phyloP scores from a whole-genome alignment of 1,140 invertebrate genomes.

The Wasmannia auropunctata region DNA sequence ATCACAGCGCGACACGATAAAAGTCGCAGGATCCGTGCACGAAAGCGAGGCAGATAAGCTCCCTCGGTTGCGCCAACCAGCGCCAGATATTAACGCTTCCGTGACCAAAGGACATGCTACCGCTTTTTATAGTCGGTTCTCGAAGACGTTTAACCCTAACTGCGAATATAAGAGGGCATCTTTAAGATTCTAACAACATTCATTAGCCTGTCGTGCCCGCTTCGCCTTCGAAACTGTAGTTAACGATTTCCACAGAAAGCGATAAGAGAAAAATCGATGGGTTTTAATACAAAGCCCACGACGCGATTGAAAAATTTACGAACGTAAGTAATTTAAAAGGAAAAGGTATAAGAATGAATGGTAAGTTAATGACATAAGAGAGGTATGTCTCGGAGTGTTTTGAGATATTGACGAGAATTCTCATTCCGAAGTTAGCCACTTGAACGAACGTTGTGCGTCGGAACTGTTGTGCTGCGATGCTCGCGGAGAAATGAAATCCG shows the following conservation, averaged over 20 bases:
- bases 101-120: constrained; percentile 12
- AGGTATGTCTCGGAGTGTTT: neutral
- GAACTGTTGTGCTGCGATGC: neutral
- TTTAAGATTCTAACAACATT: neutral
- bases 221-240: neutral
- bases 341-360: neutral
- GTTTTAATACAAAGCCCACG: neutral
- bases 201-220: neutral
- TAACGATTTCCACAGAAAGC: neutral
- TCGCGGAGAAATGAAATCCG: constrained; percentile 15
- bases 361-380: neutral
- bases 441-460: neutral
- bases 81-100: constrained; percentile 38
- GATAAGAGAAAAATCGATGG: neutral
- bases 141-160: constrained; percentile 4
- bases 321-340: neutral
- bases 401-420: neutral
- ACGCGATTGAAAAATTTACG: neutral
- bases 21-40: constrained; percentile 25
- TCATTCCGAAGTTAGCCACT: neutral
- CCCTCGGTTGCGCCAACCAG: constrained; percentile 24
- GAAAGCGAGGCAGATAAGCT: constrained; percentile 51
- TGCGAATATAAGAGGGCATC: neutral
- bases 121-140: neutral
- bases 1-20: constrained; percentile 43